Evolutionary conservation across 2,888 invertebrate genomes (phyloP).

Genomic region (Encarsia formosa): DNA sequence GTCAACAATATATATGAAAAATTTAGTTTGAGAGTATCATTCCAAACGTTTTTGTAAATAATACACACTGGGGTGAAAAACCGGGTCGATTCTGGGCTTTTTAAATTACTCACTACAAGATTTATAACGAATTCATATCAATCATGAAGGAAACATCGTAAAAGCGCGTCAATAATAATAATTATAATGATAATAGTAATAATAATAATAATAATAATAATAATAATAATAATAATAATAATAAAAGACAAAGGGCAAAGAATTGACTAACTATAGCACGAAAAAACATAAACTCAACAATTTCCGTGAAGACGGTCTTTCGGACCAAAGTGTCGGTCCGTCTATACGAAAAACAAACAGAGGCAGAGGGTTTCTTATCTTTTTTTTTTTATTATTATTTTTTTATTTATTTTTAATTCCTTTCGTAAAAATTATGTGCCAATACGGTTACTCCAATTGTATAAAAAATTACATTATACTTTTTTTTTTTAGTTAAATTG

Average conservation of each 20-base stretch:
- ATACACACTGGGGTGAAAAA: too few relatives aligned
- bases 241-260: slow-evolving; percentile 32
- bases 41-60: too few relatives aligned
- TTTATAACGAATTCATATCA: neutral
- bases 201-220: neutral
- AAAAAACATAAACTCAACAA: slow-evolving; percentile 47
- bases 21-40: too few relatives aligned
- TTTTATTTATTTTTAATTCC: too few relatives aligned
- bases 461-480: slow-evolving; percentile 1
- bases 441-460: slow-evolving; percentile 8
- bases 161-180: neutral
- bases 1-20: too few relatives aligned
- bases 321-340: slow-evolving; percentile 2
- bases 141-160: neutral
- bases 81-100: too few relatives aligned
- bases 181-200: neutral
- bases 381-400: slow-evolving; percentile 13
- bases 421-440: too few relatives aligned
- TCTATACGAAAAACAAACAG: slow-evolving; percentile 32
- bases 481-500: slow-evolving; percentile 5
- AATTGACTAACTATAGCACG: slow-evolving; percentile 40
- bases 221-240: slow-evolving; percentile 18
- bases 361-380: slow-evolving; percentile 41
- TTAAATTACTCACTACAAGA: too few relatives aligned
- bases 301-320: slow-evolving; percentile 18